Conservation (phyloP, 2,888 invertebrate species). For the Nephrotoma guestfalica region DNA sequence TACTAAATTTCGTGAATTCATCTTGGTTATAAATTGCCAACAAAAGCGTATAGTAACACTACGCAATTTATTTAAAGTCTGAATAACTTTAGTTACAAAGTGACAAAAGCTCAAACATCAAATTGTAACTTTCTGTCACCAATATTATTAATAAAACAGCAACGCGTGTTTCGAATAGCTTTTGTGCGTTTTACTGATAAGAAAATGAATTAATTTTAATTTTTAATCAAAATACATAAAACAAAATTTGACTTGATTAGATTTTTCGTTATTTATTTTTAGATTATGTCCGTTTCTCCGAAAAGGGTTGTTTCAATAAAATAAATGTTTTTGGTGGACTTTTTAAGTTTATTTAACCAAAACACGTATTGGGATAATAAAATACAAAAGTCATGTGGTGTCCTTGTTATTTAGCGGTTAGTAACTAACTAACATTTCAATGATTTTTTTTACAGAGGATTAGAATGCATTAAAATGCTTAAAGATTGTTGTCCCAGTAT, state of each 20-base stretch:
- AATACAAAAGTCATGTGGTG: background rate
- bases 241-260: background rate
- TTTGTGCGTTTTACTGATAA: background rate
- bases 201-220: background rate
- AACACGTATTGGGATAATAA: background rate
- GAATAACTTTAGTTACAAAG: too few species aligned
- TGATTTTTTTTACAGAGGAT: background rate
- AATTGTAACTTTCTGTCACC: background rate
- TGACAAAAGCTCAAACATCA: background rate
- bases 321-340: background rate
- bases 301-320: background rate
- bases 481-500: background rate
- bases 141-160: background rate
- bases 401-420: background rate
- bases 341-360: background rate
- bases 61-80: too few species aligned
- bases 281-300: background rate
- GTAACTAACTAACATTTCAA: background rate
- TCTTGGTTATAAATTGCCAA: too few species aligned
- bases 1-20: too few species aligned
- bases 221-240: background rate
- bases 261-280: background rate
- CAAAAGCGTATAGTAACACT: too few species aligned
- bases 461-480: background rate
- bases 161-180: background rate